Percentiles rank a stretch among this genome's conserved stretches.
phyloP scores from a whole-genome alignment of 2,797 vertebrate genomes.

The Chelon auratus region DNA sequence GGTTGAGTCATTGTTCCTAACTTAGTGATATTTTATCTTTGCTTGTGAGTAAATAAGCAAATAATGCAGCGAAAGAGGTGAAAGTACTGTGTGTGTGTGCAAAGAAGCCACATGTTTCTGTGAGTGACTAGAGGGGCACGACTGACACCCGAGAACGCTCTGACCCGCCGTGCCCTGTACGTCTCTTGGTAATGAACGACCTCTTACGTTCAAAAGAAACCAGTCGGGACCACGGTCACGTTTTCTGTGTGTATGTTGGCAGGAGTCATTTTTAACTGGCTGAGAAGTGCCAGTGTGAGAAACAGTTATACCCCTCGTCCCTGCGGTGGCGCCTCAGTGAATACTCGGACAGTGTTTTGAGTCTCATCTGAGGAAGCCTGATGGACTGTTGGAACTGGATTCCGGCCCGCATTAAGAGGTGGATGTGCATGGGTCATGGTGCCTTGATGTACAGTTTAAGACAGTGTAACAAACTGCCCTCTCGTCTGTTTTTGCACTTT shows the following conservation, averaged over 20 bases:
- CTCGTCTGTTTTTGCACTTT: neutral
- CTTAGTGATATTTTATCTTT: slow-evolving; percentile 4
- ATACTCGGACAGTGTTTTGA: slow-evolving; percentile 16
- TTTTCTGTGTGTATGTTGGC: slow-evolving; percentile 43
- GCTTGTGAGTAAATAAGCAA: neutral
- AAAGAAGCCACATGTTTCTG: slow-evolving; percentile 18
- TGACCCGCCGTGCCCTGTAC: slow-evolving; percentile 46
- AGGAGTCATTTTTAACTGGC: slow-evolving; percentile 63
- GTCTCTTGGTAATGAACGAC: slow-evolving; percentile 52
- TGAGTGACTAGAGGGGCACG: neutral
- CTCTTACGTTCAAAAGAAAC: slow-evolving; percentile 46
- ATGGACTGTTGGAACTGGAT: slow-evolving; percentile 28
- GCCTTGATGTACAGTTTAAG: neutral
- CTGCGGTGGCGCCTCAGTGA: slow-evolving; percentile 42
- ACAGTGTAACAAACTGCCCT: neutral
- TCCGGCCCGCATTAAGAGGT: slow-evolving; percentile 12
- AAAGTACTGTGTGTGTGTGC: neutral
- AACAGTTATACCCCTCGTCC: slow-evolving; percentile 54
- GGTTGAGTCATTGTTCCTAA: slow-evolving; percentile 12
- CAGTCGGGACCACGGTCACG: slow-evolving; percentile 24
- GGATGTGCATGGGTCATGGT: slow-evolving; percentile 21
- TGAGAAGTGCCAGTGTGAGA: slow-evolving; percentile 64
- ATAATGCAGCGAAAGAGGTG: neutral
- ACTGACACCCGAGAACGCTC: slow-evolving; percentile 53
- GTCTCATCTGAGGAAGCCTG: slow-evolving; percentile 30